phyloP scores from a whole-genome alignment of 1,140 invertebrate species.

The Nasonia longicornis region DNA sequence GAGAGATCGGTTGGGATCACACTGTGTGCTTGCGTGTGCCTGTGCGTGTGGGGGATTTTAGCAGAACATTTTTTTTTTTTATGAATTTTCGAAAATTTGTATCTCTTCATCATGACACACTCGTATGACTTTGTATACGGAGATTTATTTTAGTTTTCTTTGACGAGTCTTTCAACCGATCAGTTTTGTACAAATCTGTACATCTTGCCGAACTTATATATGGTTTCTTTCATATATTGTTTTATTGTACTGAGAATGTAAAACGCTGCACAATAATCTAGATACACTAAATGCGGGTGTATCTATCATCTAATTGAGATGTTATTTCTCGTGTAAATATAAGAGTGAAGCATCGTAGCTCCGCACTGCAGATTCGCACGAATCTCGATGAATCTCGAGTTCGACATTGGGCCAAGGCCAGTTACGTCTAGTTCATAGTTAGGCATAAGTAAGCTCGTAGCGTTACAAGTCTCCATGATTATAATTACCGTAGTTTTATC shows the following conservation, averaged over 20 bases:
- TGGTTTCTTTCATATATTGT: too few relatives aligned
- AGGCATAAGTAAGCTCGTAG: not conserved
- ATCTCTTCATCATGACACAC: not conserved
- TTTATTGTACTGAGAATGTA: too few relatives aligned
- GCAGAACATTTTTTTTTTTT: too few relatives aligned
- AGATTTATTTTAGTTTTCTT: too few relatives aligned
- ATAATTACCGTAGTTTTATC: not conserved
- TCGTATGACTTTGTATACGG: too few relatives aligned
- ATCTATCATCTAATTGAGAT: not conserved
- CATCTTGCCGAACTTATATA: not conserved
- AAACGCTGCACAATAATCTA: conserved; percentile 13
- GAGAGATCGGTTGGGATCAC: not conserved
- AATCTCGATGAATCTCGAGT: conserved; percentile 19
- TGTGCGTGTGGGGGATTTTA: too few relatives aligned
- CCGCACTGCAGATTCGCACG: not conserved
- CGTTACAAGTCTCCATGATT: not conserved
- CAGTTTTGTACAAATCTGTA: not conserved
- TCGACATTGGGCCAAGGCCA: not conserved
- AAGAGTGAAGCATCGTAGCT: not conserved
- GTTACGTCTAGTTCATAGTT: conserved; percentile 5
- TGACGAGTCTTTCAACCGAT: too few relatives aligned
- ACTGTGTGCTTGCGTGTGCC: too few relatives aligned
- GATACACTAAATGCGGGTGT: not conserved
- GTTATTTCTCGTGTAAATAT: not conserved
- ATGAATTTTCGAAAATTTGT: too few relatives aligned